Conservation (phyloP, 2,113 vertebrate genomes). For the Ariopsis seemanni region DNA sequence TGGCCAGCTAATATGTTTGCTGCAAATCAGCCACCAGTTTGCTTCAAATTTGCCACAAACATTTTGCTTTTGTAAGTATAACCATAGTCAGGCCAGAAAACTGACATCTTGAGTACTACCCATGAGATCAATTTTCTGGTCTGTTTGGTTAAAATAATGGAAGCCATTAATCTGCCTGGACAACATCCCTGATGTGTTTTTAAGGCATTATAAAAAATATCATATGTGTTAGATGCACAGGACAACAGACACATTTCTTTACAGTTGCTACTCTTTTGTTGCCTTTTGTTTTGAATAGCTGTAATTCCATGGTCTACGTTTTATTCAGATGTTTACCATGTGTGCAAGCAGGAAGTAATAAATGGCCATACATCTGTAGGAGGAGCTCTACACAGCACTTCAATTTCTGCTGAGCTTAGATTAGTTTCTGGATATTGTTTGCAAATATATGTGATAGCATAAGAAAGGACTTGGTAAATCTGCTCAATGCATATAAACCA, state of each 20-base stretch:
- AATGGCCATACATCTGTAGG: not conserved
- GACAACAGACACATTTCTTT: slow-evolving; percentile 24
- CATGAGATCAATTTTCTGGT: not conserved
- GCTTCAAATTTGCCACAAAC: too few relatives aligned
- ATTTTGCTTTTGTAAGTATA: too few relatives aligned
- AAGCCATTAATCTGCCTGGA: slow-evolving; percentile 7
- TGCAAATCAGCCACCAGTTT: too few relatives aligned
- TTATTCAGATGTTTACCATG: slow-evolving; percentile 47
- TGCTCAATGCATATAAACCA: not conserved
- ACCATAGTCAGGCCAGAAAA: not conserved
- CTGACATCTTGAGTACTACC: not conserved
- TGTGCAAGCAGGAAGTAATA: slow-evolving; percentile 5
- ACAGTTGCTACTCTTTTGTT: slow-evolving; percentile 19
- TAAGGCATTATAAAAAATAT: not conserved
- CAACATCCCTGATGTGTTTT: slow-evolving; percentile 14
- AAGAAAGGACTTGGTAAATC: not conserved
- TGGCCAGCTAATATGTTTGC: too few relatives aligned
- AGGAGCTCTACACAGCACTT: slow-evolving; percentile 20
- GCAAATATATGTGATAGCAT: not conserved
- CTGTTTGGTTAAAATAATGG: not conserved
- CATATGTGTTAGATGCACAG: slow-evolving; percentile 1
- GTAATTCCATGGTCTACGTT: slow-evolving; percentile 29
- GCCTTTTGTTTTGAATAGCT: slow-evolving; percentile 34
- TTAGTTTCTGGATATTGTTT: not conserved
- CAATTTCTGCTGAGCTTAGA: not conserved